Base-by-base conservation (phyloP, 1,140 invertebrate genomes). In the Hirudo medicinalis region DNA sequence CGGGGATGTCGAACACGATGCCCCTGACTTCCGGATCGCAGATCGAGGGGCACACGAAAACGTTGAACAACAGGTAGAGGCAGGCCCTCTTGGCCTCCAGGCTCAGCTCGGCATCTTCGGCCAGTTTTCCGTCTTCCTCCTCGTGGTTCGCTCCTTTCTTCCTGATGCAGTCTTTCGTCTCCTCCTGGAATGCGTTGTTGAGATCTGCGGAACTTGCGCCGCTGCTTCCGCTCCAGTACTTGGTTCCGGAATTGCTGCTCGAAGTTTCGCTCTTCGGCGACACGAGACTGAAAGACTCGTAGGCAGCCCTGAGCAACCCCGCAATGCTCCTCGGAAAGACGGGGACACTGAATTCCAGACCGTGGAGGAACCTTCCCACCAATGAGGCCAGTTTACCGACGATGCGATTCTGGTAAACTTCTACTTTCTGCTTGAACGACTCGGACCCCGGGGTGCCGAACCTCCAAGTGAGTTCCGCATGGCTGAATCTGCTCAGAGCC, bases 21-120 rank as follows among this genome's bases (percentile, higher is more conserved):
- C 93, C 94, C 81, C 93, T 89, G 0, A 91, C 89, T 82, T 97
- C 94, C 0, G 95, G 94, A 83, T 96, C 92, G 36, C 94, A 90
- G 63, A 98, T 92, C 0, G 93, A 94, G 13, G 93, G 92, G 78
- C 94, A 98, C 72, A 98, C 91, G 76, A 97, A 97, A 76, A 91
- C 87, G 2, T 90, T 91, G 79, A 97, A 92, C 17, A 98, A 88
- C 25, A 98, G 83, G 79, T 98, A 94, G 0, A 91, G 91, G 78
- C 91, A 92, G 76, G 97, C 79, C 20, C 81, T 77, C 57, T 79
- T 66, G 0, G 81, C 81, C 72, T 82, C 57, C 0, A 11, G 22
- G 19, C 19, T 63, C 57, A 11, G 11, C 22, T 13, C 22, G 9
- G 19, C 57, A 13, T 63, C 29, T 11, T 63, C 29, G 11, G 9